These are phyloP conservation scores for Acromyrmex heyeri DNA, from an alignment of 1,140 invertebrate genomes.

Conservation along the genomic window DNA sequence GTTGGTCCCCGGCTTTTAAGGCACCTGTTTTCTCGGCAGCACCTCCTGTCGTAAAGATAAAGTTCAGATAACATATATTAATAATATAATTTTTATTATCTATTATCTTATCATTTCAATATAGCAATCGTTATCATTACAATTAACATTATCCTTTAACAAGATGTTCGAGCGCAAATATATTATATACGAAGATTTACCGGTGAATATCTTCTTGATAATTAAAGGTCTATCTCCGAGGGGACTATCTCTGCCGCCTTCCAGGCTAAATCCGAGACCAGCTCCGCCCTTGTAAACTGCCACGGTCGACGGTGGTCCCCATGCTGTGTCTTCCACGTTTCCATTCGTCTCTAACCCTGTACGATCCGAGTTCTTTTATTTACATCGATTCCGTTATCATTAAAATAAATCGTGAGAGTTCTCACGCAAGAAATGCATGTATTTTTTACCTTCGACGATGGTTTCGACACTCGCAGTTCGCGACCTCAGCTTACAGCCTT, in stretches of 20 bases:
- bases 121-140: background rate
- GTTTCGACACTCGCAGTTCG: conserved; percentile 81
- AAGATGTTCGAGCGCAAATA: background rate
- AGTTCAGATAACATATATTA: background rate
- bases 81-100: background rate
- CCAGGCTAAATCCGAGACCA: conserved; percentile 96
- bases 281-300: conserved; percentile 94
- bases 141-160: background rate
- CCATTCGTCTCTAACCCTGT: conserved; percentile 80
- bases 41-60: conserved; percentile 89
- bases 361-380: background rate
- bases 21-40: conserved; percentile 95
- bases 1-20: conserved; percentile 94
- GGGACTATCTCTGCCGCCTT: conserved; percentile 96
- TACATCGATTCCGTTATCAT: conserved; percentile 14
- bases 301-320: conserved; percentile 86
- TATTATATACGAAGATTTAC: conserved; percentile 86
- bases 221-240: conserved; percentile 94
- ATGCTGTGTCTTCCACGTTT: conserved; percentile 76
- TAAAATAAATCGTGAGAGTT: background rate
- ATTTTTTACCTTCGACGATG: conserved; percentile 80
- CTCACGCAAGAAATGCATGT: background rate
- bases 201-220: conserved; percentile 97
- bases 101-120: background rate
- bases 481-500: conserved; percentile 73